A percentile compares a stretch with the other conserved stretches of the same genome.
Conservation (phyloP, 2,888 invertebrate species). For the Nephrotoma appendiculata region DNA sequence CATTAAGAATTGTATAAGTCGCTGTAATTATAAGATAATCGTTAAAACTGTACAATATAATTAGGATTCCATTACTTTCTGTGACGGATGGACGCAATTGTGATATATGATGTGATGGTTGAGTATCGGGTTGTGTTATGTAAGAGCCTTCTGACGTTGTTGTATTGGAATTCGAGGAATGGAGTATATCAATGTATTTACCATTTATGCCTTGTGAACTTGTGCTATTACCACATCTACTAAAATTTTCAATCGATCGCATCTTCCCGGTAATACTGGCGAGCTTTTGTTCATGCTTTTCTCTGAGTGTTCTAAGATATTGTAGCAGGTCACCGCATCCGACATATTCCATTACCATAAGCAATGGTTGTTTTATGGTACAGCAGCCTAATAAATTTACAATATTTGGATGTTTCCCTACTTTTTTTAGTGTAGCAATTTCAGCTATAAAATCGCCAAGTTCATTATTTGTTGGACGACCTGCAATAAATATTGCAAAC, state of each 20-base stretch:
- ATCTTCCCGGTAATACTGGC: neutral
- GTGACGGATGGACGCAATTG: constrained; percentile 35
- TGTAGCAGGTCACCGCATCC: constrained; percentile 53
- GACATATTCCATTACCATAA: constrained; percentile 65
- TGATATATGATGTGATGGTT: constrained; percentile 14
- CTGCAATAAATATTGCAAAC: constrained; percentile 24
- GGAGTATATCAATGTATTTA: constrained; percentile 26
- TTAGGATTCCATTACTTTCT: constrained; percentile 34
- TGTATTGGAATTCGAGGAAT: constrained; percentile 20
- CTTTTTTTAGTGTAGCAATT: constrained; percentile 61
- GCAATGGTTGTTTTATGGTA: constrained; percentile 48
- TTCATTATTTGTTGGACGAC: constrained; percentile 41
- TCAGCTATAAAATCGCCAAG: constrained; percentile 58
- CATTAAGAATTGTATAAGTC: constrained; percentile 23
- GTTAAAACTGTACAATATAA: neutral
- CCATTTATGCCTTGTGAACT: constrained; percentile 12
- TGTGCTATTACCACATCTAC: neutral
- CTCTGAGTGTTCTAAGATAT: constrained; percentile 13
- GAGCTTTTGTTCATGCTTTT: constrained; percentile 11
- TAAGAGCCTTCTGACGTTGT: constrained; percentile 35
- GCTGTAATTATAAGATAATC: constrained; percentile 17
- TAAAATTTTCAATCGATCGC: neutral
- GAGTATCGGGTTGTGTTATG: constrained; percentile 34
- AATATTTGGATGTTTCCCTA: constrained; percentile 62
- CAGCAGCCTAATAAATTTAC: constrained; percentile 59